Evolutionary conservation across 2,888 invertebrate species (phyloP).

Genomic region (Ophion obscuratus): DNA sequence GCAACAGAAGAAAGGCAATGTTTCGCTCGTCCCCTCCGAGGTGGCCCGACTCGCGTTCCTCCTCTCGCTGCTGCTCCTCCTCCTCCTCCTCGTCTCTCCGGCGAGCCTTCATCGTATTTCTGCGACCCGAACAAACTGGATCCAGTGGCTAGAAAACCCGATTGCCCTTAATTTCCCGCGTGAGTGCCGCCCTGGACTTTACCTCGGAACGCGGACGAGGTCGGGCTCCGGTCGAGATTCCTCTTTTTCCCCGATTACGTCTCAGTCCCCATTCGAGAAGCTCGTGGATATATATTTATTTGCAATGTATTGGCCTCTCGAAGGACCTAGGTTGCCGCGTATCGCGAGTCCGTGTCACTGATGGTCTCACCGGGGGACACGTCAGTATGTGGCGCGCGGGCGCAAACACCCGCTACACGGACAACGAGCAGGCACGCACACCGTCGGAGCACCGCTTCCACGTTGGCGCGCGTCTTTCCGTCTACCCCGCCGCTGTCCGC

Average conservation of each 20-base stretch:
- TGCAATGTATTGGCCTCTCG: background rate
- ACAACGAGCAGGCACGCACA: background rate
- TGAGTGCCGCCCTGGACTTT: background rate
- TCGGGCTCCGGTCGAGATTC: background rate
- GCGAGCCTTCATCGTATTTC: background rate
- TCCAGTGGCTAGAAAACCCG: background rate
- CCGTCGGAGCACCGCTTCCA: background rate
- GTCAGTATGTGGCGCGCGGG: background rate
- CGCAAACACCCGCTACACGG: background rate
- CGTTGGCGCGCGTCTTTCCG: background rate
- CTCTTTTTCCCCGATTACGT: background rate
- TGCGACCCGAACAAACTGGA: background rate
- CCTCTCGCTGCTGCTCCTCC: constrained; percentile 21
- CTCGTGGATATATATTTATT: background rate
- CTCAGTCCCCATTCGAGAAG: background rate
- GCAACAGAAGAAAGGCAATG: constrained; percentile 94
- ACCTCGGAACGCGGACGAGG: background rate
- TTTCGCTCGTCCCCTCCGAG: constrained; percentile 90
- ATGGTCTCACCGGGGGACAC: background rate
- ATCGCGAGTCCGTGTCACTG: background rate
- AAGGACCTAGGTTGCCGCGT: background rate
- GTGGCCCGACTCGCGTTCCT: constrained; percentile 75
- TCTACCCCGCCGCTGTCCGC: background rate
- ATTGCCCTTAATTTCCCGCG: background rate
- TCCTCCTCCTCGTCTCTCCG: constrained; percentile 57